Evolutionary conservation across 2,113 vertebrate species (phyloP), one percentile per base, ranked within the genome.

Genomic region (Lophochroa leadbeateri): DNA sequence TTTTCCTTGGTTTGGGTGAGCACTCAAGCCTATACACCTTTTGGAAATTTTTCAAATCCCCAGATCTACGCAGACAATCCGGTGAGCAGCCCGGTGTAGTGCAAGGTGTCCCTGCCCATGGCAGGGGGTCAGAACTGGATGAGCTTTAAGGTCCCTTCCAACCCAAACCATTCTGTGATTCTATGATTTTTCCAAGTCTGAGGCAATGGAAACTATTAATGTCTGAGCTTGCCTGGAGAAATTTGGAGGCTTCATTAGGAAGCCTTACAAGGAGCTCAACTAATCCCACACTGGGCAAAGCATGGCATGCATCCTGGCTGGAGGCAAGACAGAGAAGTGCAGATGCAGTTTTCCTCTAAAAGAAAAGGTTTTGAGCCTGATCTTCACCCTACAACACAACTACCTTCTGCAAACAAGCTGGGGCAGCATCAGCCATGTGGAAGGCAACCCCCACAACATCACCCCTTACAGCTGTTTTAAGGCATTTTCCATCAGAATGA

Each of bases 381-480:
- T 29, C 43, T 78, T 37, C 53, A 25, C 27, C 20, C 44, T 47
- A 31, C 25, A 47, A 37, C 43, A 16, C 53, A 84, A 29, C 11
- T 2, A 0, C 33, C 8, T 58, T 8, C 23, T 35, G 21, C 11
- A 25, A 53, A 49, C 8, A 13, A 49, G 43, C 8, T 47, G n/a
- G 19, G 5, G 27, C 13, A 9, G 6, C 61, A 49, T 8, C 47
- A 35, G 13, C 70, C 6, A 2, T 7, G 25, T 2, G 6, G 33
- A 31, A 50, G 20, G 47, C 35, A 68, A 6, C 28, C 28, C 63
- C 52, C 8, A 1, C 60, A 29, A 0, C 49, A 43, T 12, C 33
- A 50, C 13, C 58, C 17, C 8, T 1, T 27, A 3, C 3, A 3
- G 69, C 44, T 2, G 0, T 41, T 24, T 71, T 1, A 3, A 16